Evolutionary conservation across 2,113 vertebrate genomes (phyloP).

Genomic region (Lamprologus lemairii): DNA sequence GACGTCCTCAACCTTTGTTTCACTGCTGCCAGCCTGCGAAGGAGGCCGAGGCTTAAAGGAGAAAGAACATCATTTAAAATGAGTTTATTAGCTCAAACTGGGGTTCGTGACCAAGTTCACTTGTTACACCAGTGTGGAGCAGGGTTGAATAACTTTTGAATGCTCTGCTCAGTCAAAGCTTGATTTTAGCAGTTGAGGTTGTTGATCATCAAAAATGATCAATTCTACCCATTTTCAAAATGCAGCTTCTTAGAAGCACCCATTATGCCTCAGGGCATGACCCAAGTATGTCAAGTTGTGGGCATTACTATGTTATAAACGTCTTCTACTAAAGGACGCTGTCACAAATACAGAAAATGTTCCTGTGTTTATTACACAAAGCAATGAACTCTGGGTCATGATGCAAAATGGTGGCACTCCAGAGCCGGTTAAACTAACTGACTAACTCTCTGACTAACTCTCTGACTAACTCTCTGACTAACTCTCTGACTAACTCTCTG

Average conservation of each 20-base stretch:
- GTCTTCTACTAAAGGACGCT: background rate
- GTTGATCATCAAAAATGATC: background rate
- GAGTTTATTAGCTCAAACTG: background rate
- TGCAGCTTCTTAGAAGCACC: background rate
- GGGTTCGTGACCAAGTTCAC: fast-evolving
- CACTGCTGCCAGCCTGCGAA: background rate
- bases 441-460: background rate
- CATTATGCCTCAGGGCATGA: background rate
- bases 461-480: no score
- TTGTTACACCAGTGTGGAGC: background rate
- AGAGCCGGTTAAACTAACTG: background rate
- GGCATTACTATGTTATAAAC: background rate
- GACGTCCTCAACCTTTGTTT: background rate
- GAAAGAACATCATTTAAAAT: background rate
- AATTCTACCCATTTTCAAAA: background rate
- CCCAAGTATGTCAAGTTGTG: background rate
- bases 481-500: no score
- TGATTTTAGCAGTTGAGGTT: fast-evolving
- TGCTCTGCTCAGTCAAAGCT: background rate
- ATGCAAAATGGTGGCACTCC: background rate
- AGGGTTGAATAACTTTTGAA: background rate
- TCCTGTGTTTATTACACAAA: background rate
- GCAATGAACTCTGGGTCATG: background rate
- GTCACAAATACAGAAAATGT: background rate
- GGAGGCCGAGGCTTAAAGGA: background rate